Percentiles rank a stretch among this genome's conserved stretches.
Evolutionary conservation across 64 coral and sea anemone genomes (phyloP).

Genomic region (Platygyra sinensis): DNA sequence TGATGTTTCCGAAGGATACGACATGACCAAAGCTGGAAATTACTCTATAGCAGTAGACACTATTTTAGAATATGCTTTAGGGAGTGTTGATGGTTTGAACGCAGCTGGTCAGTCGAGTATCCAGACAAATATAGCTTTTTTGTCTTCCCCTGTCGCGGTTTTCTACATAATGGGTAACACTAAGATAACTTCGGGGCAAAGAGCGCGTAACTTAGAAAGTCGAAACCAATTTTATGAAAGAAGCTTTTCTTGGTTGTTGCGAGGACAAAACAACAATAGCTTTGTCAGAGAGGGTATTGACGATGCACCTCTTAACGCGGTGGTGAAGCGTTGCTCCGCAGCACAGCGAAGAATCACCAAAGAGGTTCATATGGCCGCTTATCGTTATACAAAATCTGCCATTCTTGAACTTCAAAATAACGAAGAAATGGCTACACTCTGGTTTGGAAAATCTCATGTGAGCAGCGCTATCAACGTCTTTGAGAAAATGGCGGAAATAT

Average conservation of each 20-base stretch:
- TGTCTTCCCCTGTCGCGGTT: background rate
- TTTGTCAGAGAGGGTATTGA: too few relatives aligned
- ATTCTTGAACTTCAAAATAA: background rate
- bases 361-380: background rate
- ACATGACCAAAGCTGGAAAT: background rate
- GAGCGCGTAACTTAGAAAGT: background rate
- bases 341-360: background rate
- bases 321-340: background rate
- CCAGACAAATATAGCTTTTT: background rate
- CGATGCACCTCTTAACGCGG: background rate
- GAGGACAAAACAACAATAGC: background rate
- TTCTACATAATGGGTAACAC: background rate
- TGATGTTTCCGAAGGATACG: constrained; percentile 3
- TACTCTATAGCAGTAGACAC: background rate
- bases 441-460: background rate
- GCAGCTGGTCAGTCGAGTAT: background rate
- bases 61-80: background rate
- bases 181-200: background rate
- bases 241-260: background rate
- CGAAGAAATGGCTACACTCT: background rate
- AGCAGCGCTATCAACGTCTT: background rate
- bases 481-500: background rate
- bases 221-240: background rate
- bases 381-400: background rate
- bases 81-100: background rate